phyloP scores from a whole-genome alignment of 1,140 invertebrate species.

The Atta cephalotes region DNA sequence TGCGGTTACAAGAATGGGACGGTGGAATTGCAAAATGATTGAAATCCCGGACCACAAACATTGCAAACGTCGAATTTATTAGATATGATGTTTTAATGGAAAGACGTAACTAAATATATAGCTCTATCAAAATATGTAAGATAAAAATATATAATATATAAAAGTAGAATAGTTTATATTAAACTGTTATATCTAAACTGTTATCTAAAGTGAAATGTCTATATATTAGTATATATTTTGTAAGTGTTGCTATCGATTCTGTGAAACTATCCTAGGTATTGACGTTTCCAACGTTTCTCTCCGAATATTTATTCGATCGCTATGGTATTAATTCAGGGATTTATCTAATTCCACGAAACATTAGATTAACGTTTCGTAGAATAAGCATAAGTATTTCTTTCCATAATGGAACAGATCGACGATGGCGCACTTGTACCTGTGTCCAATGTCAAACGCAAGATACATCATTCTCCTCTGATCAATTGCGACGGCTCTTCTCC shows the following conservation, averaged over 20 bases:
- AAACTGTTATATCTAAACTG: conserved; percentile 21
- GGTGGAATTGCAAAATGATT: conserved; percentile 21
- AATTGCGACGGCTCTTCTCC: conserved; percentile 15
- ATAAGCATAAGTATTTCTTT: conserved; percentile 42
- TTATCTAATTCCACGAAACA: background rate
- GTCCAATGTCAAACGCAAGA: conserved; percentile 70
- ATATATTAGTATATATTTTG: conserved; percentile 36
- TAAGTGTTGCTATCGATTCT: conserved; percentile 7
- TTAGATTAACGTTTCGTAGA: background rate
- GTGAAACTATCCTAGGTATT: background rate
- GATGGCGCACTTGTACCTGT: conserved; percentile 76
- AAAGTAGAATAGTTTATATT: conserved; percentile 41
- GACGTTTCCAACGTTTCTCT: conserved; percentile 29
- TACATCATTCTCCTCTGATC: conserved; percentile 62
- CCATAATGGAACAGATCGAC: conserved; percentile 65
- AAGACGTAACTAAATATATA: conserved; percentile 15
- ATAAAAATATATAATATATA: background rate
- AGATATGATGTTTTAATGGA: conserved; percentile 42
- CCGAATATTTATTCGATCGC: background rate
- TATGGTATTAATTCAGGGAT: background rate
- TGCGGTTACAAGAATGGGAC: background rate
- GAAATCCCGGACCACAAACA: background rate
- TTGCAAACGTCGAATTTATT: conserved; percentile 9
- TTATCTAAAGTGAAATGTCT: conserved; percentile 24
- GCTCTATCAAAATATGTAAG: conserved; percentile 12